Evolutionary conservation across 2,888 invertebrate species (phyloP).

Genomic region (Rhamnusium bicolor): DNA sequence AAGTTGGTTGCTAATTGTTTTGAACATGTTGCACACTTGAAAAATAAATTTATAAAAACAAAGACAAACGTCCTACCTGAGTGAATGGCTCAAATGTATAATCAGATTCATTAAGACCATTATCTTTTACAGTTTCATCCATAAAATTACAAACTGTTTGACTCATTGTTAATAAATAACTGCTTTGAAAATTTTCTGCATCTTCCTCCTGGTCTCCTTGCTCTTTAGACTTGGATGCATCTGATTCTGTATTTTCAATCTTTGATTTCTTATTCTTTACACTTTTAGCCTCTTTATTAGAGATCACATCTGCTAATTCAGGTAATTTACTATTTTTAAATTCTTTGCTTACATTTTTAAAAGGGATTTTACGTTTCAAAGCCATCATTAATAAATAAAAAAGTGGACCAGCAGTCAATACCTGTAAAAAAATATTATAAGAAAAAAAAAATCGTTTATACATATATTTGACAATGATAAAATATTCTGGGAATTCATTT

Average conservation of each 20-base stretch:
- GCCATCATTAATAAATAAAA: conserved; percentile 78
- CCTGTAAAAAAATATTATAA: conserved; percentile 64
- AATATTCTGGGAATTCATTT: no score
- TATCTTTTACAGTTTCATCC: conserved; percentile 38
- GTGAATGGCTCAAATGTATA: conserved; percentile 77
- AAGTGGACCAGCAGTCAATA: conserved; percentile 78
- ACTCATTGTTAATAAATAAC: conserved; percentile 81
- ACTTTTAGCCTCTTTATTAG: conserved; percentile 40
- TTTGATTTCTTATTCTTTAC: conserved; percentile 50
- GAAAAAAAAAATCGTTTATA: no score
- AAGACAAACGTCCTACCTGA: conserved; percentile 72
- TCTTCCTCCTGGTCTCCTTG: conserved; percentile 68
- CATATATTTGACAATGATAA: no score
- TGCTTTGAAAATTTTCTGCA: conserved; percentile 73
- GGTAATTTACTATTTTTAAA: conserved; percentile 61
- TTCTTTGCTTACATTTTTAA: conserved; percentile 75
- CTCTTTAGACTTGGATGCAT: conserved; percentile 41
- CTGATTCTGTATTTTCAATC: conserved; percentile 49
- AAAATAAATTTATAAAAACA: no score
- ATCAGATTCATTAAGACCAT: conserved; percentile 58
- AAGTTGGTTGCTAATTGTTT: no score
- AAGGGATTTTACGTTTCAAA: conserved; percentile 74
- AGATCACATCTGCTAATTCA: conserved; percentile 57
- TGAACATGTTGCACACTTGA: no score
- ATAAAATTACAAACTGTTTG: conserved; percentile 68